phyloP scores from a whole-genome alignment of 2,113 vertebrate species.

The Rutilus rutilus region DNA sequence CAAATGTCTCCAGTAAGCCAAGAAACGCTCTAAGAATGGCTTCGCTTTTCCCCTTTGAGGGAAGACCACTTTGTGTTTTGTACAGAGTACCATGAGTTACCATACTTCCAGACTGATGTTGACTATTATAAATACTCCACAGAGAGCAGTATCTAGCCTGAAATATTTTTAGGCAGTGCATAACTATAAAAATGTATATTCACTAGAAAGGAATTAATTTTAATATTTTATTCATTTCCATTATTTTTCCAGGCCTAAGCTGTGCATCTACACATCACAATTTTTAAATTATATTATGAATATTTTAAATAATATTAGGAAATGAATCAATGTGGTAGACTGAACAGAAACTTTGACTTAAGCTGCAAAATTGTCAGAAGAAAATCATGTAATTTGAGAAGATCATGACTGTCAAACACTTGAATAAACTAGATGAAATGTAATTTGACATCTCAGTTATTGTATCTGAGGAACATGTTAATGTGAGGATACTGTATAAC shows the following conservation, averaged over 20 bases:
- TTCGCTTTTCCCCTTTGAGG: background rate
- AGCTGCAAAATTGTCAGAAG: background rate
- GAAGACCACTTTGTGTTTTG: background rate
- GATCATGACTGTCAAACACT: background rate
- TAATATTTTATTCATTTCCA: background rate
- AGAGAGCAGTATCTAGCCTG: background rate
- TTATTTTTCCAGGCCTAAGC: background rate
- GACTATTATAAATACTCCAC: background rate
- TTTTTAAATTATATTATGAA: too few species aligned
- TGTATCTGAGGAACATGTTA: background rate
- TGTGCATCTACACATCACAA: background rate
- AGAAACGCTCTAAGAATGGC: background rate
- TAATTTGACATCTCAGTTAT: background rate
- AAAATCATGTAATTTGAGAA: background rate
- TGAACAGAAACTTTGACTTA: background rate
- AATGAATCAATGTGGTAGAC: background rate
- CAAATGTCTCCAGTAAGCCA: background rate
- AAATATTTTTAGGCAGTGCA: slow-evolving; percentile 8
- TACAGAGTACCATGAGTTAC: background rate
- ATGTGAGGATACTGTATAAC: background rate
- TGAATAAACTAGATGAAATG: slow-evolving; percentile 24
- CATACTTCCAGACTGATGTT: background rate
- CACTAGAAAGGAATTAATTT: background rate
- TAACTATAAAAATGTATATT: slow-evolving; percentile 20
- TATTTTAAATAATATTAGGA: too few species aligned